phyloP scores from a whole-genome alignment of 2,797 vertebrate species.

The Ammospiza maritima region DNA sequence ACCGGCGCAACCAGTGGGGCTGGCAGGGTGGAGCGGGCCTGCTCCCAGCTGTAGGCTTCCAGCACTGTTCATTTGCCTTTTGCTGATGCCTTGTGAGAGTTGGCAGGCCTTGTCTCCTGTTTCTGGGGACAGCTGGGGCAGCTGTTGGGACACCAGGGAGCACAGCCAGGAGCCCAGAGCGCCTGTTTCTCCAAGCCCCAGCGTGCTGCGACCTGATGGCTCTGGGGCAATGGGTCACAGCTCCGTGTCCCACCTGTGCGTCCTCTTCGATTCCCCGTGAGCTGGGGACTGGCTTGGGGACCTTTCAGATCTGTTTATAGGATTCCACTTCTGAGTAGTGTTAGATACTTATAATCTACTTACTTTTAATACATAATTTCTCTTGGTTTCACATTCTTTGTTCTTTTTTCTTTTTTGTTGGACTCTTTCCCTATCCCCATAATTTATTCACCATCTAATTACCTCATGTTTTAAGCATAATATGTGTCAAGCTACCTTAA shows the following conservation, averaged over 20 bases:
- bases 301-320: not conserved
- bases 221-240: not conserved
- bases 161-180: not conserved
- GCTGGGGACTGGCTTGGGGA: not conserved
- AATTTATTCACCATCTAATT: not conserved
- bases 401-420: not conserved
- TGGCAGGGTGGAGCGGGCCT: not conserved
- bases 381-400: not conserved
- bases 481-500: not conserved
- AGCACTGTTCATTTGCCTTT: not conserved
- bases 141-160: not conserved
- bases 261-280: not conserved
- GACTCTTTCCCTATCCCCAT: fast-evolving
- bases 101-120: not conserved
- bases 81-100: not conserved
- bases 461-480: not conserved
- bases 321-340: not conserved
- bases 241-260: fast-evolving
- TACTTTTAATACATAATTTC: not conserved
- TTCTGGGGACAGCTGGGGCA: fast-evolving
- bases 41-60: not conserved
- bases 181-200: not conserved
- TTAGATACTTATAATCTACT: not conserved
- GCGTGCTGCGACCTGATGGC: fast-evolving
- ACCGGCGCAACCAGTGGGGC: not conserved